phyloP scores from a whole-genome alignment of 2,888 invertebrate species.

The Odiellus spinosus region DNA sequence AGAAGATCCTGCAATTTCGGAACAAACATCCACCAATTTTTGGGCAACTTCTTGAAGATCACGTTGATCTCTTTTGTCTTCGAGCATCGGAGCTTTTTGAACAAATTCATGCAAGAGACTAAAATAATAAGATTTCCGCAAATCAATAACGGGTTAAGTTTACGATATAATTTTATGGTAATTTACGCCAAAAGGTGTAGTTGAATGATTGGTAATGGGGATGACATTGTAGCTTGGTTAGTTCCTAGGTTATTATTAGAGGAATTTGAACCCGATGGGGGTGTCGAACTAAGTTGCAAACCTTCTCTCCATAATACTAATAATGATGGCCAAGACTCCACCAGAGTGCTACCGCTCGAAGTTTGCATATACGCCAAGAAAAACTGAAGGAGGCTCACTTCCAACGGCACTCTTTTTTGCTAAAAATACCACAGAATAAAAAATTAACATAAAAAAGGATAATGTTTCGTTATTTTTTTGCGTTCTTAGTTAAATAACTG shows the following conservation, averaged over 20 bases:
- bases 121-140: too few species aligned
- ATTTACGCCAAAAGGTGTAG: conserved; percentile 53
- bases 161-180: too few species aligned
- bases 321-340: conserved; percentile 61
- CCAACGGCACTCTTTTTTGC: conserved; percentile 39
- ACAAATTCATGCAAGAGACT: conserved; percentile 64
- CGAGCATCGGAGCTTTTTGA: conserved; percentile 52
- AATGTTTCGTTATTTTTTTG: too few species aligned
- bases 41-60: conserved; percentile 45
- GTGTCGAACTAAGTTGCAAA: conserved; percentile 43
- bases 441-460: too few species aligned
- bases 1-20: conserved; percentile 72
- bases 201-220: conserved; percentile 37
- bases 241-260: too few species aligned
- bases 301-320: conserved; percentile 58
- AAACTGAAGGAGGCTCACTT: conserved; percentile 65
- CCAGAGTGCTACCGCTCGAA: conserved; percentile 49
- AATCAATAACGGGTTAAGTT: too few species aligned
- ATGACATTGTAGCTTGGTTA: too few species aligned
- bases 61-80: conserved; percentile 63
- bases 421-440: too few species aligned
- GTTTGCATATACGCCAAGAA: conserved; percentile 47
- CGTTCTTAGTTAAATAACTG: too few species aligned
- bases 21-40: conserved; percentile 57
- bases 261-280: conserved; percentile 33